Percentiles rank a stretch among this genome's conserved stretches.
phyloP scores from a whole-genome alignment of 2,797 vertebrate species.

The Enteromius treurensis region DNA sequence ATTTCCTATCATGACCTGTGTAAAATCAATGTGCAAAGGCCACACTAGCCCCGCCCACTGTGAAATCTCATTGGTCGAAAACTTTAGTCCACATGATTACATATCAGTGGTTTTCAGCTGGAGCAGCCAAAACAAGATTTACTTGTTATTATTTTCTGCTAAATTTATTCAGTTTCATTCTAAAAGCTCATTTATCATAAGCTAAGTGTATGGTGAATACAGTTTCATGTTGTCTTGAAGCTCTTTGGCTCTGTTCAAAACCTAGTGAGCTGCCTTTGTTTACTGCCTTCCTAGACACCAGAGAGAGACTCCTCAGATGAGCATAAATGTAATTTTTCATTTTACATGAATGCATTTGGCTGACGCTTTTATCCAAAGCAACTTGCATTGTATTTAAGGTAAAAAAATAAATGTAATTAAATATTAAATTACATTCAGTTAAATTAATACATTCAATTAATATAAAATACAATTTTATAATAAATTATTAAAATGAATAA shows the following conservation, averaged over 20 bases:
- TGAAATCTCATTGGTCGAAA: too few relatives aligned
- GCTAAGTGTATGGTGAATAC: not conserved
- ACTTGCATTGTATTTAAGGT: not conserved
- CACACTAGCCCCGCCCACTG: too few relatives aligned
- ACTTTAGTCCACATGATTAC: too few relatives aligned
- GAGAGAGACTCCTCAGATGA: not conserved
- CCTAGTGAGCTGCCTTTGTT: not conserved
- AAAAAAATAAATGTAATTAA: not conserved
- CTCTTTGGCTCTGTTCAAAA: not conserved
- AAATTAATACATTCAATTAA: not conserved
- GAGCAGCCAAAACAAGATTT: too few relatives aligned
- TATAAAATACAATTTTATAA: not conserved
- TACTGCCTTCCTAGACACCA: not conserved
- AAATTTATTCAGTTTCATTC: not conserved
- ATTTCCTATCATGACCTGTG: not conserved
- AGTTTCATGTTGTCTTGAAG: slow-evolving; percentile 8
- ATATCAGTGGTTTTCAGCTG: too few relatives aligned
- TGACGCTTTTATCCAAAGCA: not conserved
- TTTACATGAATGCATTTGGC: not conserved
- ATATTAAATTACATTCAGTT: not conserved
- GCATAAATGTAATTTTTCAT: not conserved
- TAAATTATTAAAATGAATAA: not conserved
- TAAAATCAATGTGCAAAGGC: too few relatives aligned
- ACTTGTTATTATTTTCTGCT: not conserved
- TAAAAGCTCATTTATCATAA: not conserved